phyloP scores from a whole-genome alignment of 2,888 invertebrate genomes.

The Epinotia bilunana region DNA sequence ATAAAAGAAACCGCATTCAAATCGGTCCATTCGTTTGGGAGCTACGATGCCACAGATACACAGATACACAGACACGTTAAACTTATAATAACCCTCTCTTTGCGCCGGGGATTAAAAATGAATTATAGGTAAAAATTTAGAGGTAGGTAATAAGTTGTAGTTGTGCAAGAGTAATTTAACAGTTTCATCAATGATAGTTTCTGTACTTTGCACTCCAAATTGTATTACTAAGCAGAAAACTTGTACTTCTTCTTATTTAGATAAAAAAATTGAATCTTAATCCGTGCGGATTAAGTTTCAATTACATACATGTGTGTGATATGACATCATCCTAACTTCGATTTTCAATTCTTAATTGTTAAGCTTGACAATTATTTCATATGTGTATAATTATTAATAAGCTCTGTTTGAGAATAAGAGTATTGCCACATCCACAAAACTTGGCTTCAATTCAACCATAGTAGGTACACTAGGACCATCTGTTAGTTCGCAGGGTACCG shows the following conservation, averaged over 20 bases:
- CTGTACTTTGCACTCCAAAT: neutral
- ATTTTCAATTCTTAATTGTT: neutral
- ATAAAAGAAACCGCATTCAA: too few species aligned
- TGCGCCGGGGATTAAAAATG: too few species aligned
- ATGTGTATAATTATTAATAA: neutral
- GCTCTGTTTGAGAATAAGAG: neutral
- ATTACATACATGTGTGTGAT: too few species aligned
- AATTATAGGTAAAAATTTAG: too few species aligned
- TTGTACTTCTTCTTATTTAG: neutral
- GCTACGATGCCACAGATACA: too few species aligned
- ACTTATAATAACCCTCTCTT: too few species aligned
- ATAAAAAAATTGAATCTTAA: neutral
- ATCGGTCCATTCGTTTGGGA: too few species aligned
- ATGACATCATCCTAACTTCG: neutral
- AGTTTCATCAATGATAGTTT: neutral
- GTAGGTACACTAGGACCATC: constrained; percentile 62
- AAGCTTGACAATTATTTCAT: neutral
- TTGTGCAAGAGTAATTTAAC: neutral
- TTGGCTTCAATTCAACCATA: constrained; percentile 50
- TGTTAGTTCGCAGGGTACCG: constrained; percentile 74
- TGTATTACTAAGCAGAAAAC: neutral
- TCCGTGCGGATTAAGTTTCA: too few species aligned
- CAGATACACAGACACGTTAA: too few species aligned
- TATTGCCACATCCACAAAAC: constrained; percentile 53
- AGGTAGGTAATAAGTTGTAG: neutral